Evolutionary conservation across 1,140 invertebrate genomes (phyloP).

Genomic region (Rhyzopertha dominica): DNA sequence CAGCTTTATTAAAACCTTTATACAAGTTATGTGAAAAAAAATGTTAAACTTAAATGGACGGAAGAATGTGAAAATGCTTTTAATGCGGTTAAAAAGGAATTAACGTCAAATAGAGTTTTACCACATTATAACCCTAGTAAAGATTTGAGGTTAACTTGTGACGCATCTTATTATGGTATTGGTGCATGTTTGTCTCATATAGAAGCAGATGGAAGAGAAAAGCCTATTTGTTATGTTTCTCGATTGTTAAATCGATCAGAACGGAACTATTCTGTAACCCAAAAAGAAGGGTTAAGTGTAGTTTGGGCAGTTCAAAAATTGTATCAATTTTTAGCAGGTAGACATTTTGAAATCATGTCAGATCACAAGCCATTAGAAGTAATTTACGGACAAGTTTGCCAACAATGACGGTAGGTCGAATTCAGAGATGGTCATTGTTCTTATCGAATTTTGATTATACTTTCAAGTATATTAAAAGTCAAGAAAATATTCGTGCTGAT

Average conservation of each 20-base stretch:
- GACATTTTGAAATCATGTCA: constrained; percentile 46
- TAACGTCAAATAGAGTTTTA: no score
- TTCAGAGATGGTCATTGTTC: no score
- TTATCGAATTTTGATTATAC: no score
- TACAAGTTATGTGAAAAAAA: background rate
- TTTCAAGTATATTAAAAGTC: no score
- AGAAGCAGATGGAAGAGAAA: constrained; percentile 2
- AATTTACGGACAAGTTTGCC: no score
- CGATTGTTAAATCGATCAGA: constrained; percentile 17
- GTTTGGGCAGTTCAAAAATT: constrained; percentile 45
- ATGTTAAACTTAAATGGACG: constrained; percentile 1
- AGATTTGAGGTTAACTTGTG: no score
- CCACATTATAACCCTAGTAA: no score
- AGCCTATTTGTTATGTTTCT: constrained; percentile 24
- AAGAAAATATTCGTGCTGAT: no score
- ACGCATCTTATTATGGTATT: no score
- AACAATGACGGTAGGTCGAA: no score
- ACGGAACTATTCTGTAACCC: constrained; percentile 24
- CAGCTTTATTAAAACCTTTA: background rate
- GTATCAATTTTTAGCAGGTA: constrained; percentile 49
- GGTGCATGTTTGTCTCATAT: no score
- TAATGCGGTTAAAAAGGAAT: background rate
- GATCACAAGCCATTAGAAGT: constrained; percentile 47
- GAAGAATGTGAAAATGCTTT: background rate
- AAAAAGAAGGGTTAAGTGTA: constrained; percentile 24